phyloP scores from a whole-genome alignment of 2,113 vertebrate species.

The Paracanthobrama guichenoti region DNA sequence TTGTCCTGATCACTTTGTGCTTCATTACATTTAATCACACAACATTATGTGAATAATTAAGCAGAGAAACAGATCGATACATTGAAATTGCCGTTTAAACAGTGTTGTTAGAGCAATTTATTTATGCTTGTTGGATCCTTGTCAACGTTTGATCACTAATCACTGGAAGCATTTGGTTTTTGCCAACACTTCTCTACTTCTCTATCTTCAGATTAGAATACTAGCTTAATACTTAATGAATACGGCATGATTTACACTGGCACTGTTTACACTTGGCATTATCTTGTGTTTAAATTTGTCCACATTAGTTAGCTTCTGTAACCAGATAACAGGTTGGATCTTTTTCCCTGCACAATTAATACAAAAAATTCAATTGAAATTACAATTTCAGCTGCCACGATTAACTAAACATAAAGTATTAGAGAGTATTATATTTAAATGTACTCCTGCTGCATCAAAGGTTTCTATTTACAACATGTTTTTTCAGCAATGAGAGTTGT shows the following conservation, averaged over 20 bases:
- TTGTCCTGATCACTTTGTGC: not conserved
- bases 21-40: not conserved
- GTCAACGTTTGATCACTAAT: conserved; percentile 34
- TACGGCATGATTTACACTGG: not conserved
- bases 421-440: not conserved
- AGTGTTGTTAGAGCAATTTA: not conserved
- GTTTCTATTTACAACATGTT: not conserved
- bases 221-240: not conserved
- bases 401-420: not conserved
- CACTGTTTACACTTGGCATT: not conserved
- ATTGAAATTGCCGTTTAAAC: conserved; percentile 9
- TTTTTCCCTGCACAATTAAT: not conserved
- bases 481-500: not conserved
- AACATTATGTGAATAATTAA: conserved; percentile 5
- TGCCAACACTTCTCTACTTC: conserved; percentile 18
- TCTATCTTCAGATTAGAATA: conserved; percentile 2
- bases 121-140: conserved; percentile 11
- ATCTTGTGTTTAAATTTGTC: not conserved
- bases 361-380: not conserved
- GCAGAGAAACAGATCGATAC: conserved; percentile 16
- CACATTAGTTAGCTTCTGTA: not conserved
- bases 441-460: not conserved
- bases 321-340: not conserved
- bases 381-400: not conserved
- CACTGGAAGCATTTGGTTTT: conserved; percentile 13